phyloP scores from a whole-genome alignment of 2,113 vertebrate genomes.

The Sturnira hondurensis region DNA sequence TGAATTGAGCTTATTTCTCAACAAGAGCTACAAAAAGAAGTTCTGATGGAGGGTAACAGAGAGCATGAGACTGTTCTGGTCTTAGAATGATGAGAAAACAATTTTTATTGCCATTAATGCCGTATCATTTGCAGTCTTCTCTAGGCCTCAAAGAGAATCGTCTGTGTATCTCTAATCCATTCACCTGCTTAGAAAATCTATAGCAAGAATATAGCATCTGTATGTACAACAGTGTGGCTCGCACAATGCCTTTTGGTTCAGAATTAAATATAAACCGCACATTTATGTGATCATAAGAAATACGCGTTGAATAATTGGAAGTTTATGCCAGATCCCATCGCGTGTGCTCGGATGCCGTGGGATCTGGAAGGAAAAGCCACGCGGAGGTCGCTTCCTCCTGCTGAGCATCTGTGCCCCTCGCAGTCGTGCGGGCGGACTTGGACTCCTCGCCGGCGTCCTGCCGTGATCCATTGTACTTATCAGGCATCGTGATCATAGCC shows the following conservation, averaged over 20 bases:
- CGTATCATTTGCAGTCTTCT: not conserved
- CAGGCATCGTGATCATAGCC: conserved; percentile 4
- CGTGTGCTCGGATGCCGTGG: not conserved
- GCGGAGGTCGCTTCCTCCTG: not conserved
- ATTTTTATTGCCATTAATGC: not conserved
- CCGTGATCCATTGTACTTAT: conserved; percentile 32
- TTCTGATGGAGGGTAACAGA: not conserved
- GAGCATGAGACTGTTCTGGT: not conserved
- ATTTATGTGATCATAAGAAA: not conserved
- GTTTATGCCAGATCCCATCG: not conserved
- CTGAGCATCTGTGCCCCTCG: not conserved
- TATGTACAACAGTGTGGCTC: not conserved
- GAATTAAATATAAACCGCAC: not conserved
- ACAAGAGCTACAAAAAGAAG: not conserved
- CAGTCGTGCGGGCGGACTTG: not conserved
- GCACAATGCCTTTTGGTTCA: not conserved
- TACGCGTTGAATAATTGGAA: not conserved
- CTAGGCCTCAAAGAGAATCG: not conserved
- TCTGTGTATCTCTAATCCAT: not conserved
- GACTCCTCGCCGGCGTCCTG: not conserved
- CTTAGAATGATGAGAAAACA: not conserved
- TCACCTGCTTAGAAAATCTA: not conserved
- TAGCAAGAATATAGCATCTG: not conserved
- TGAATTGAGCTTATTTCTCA: not conserved
- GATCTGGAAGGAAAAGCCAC: not conserved